phyloP scores from a whole-genome alignment of 2,113 vertebrate genomes.

The Polypterus senegalus region DNA sequence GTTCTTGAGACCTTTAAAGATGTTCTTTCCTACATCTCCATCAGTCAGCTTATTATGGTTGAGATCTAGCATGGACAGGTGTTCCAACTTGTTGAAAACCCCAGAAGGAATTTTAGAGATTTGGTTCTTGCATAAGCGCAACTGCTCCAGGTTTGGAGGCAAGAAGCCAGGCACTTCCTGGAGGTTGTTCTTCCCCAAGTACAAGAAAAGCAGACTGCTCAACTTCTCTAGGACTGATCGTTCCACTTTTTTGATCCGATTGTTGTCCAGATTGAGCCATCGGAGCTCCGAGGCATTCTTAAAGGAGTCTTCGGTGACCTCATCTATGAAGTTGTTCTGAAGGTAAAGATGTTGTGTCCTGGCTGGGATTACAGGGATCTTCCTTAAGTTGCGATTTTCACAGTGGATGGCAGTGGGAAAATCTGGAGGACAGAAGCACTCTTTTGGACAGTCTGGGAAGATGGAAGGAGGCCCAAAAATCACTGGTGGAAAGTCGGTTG shows the following conservation, averaged over 20 bases:
- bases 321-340: constrained; percentile 90
- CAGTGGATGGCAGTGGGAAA: constrained; percentile 85
- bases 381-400: constrained; percentile 86
- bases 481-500: constrained; percentile 80
- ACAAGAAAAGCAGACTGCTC: constrained; percentile 73
- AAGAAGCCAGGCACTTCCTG: constrained; percentile 76
- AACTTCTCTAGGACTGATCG: constrained; percentile 72
- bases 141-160: constrained; percentile 75
- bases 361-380: constrained; percentile 68
- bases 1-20: constrained; percentile 78
- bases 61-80: constrained; percentile 80
- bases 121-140: constrained; percentile 73
- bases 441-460: constrained; percentile 76
- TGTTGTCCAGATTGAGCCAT: constrained; percentile 92
- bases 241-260: constrained; percentile 75
- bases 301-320: constrained; percentile 75
- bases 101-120: constrained; percentile 78
- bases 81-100: constrained; percentile 70
- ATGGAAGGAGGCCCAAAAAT: constrained; percentile 68
- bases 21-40: constrained; percentile 65
- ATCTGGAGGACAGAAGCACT: constrained; percentile 70
- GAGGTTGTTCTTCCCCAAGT: constrained; percentile 75
- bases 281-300: constrained; percentile 66
- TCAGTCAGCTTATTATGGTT: constrained; percentile 85
- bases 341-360: constrained; percentile 86